Evolutionary conservation across 2,113 vertebrate species (phyloP).

Genomic region (Raja brachyura): DNA sequence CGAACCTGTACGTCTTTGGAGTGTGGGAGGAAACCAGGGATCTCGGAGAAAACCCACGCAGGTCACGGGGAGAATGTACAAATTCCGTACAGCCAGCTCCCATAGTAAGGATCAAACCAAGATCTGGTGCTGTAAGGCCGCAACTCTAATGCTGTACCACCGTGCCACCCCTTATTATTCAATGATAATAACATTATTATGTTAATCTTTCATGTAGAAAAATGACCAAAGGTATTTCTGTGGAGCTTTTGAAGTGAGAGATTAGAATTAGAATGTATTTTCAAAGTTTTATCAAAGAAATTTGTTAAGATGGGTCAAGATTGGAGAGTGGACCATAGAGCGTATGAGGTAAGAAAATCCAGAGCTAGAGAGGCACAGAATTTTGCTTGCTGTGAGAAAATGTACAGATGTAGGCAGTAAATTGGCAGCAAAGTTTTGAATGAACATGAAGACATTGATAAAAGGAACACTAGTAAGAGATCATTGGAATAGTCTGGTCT

Average conservation of each 20-base stretch:
- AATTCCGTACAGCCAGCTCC: no score
- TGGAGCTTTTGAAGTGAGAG: background rate
- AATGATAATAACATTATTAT: no score
- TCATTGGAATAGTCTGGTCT: background rate
- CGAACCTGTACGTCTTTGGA: no score
- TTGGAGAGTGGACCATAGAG: background rate
- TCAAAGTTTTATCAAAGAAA: background rate
- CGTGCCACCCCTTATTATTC: no score
- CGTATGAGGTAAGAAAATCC: background rate
- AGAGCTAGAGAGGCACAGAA: background rate
- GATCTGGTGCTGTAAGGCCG: no score
- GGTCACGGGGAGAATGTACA: no score
- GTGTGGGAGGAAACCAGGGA: no score
- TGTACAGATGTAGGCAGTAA: background rate
- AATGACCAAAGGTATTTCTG: background rate
- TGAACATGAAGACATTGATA: background rate
- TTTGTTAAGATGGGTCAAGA: background rate
- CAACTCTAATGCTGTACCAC: no score
- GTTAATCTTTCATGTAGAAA: background rate
- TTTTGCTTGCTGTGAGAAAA: background rate
- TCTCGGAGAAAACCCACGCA: no score
- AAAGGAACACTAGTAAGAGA: background rate
- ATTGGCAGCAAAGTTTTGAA: background rate
- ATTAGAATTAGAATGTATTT: background rate
- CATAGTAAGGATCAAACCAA: no score